These are phyloP conservation scores for Drosophila parabipectinata DNA, from an alignment of 1,140 invertebrate genomes.

Conservation along the genomic window DNA sequence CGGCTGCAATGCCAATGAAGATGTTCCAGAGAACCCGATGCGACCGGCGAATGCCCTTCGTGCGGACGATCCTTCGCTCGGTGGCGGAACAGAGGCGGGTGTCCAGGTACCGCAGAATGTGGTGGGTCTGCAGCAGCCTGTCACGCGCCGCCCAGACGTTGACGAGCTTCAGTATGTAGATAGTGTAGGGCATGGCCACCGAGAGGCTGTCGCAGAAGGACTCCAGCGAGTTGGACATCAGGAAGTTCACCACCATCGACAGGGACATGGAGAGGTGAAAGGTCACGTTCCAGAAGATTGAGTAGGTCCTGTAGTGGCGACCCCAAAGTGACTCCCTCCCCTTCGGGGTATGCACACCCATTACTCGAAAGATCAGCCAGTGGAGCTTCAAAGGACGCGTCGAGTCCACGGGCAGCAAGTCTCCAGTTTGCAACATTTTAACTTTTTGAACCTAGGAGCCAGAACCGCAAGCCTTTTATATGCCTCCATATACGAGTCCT, in stretches of 20 bases:
- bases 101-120: constrained; percentile 46
- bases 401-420: constrained; percentile 38
- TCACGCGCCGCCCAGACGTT: constrained; percentile 25
- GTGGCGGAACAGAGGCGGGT: neutral
- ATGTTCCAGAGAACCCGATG: neutral
- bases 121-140: constrained; percentile 26
- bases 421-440: neutral
- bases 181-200: constrained; percentile 14
- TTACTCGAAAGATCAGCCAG: constrained; percentile 53
- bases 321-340: constrained; percentile 16
- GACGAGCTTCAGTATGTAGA: constrained; percentile 48
- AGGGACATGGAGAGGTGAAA: neutral
- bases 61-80: constrained; percentile 31
- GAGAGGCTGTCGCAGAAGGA: constrained; percentile 60
- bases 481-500: neutral
- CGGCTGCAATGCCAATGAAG: neutral
- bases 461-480: constrained; percentile 43
- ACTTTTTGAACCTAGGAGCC: neutral
- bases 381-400: constrained; percentile 44
- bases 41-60: neutral
- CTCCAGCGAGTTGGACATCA: constrained; percentile 18
- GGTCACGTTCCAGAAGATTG: neutral
- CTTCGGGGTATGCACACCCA: constrained; percentile 43
- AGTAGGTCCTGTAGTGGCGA: constrained; percentile 47
- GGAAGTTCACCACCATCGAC: constrained; percentile 23